Base-by-base conservation (phyloP, 1,140 invertebrate genomes). In the Pissodes strobi region DNA sequence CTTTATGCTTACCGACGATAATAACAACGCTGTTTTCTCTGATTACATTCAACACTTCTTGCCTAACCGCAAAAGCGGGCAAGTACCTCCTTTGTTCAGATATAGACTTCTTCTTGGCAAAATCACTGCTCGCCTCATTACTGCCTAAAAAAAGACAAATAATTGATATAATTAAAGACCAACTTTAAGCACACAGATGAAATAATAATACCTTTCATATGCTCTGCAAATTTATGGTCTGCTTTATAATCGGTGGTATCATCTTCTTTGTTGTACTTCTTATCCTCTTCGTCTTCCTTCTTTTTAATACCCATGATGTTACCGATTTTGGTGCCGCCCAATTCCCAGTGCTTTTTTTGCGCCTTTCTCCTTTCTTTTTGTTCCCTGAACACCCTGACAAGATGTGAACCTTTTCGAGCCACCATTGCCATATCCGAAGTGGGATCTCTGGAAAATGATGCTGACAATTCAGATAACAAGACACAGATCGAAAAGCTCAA, bases 301-400 rank as follows among this genome's bases (percentile, higher is more conserved):
- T 90, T 86, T 72, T 92, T 86, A 0, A 99, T 88, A 1, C 97
- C 97, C 90, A 99, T 96, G 15, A 99, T 95, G 70, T 99, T 96
- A 74, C 95, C 95, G 43, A 99, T 85, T 73, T 93, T 93, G 1
- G 95, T 99, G 23, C 98, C 97, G 30, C 95, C 94, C 27, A 99
- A 78, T 79, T 99, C 95, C 96, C 97, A 99, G 77, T 99, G 95
- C 78, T 99, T 99, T 76, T 97, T 97, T 74, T 99, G 97, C 0
- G 96, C 95, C 79, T 95, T 96, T 39, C 88, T 87, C 21, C 95
- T 82, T 78, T 99, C 98, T 75, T 98, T 98, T 76, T 98, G 94
- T 77, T 99, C 97, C 45, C 98, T 84, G 76, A 91, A 95, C 0
- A 87, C 87, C 55, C 94, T 84, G 0, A 99, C 98, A 17, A 95